Evolutionary conservation across 2,113 vertebrate genomes (phyloP).

Genomic region (Atractosteus spatula): DNA sequence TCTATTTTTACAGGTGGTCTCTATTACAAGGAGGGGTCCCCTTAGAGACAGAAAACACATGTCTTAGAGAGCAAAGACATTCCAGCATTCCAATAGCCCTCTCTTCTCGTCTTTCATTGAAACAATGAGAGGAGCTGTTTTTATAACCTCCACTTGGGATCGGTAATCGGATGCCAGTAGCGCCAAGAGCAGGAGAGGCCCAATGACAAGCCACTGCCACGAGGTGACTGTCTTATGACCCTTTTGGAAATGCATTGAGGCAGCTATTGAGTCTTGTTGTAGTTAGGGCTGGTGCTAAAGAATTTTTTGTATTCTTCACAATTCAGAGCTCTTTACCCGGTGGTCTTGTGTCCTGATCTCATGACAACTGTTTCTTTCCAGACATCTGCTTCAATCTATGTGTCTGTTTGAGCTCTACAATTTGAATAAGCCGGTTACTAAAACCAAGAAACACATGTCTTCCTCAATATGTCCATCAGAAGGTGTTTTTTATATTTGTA

Average conservation of each 20-base stretch:
- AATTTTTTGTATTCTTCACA: not conserved
- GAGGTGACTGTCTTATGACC: conserved; percentile 12
- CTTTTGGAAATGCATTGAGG: conserved; percentile 14
- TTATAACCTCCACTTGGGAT: not conserved
- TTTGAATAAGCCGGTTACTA: no score
- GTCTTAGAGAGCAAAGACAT: conserved; percentile 29
- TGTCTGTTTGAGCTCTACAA: no score
- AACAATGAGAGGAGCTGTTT: conserved; percentile 19
- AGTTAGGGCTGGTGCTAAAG: conserved; percentile 1
- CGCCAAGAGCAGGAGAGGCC: not conserved
- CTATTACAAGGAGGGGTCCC: conserved; percentile 29
- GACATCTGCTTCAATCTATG: no score
- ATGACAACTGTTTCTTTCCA: no score
- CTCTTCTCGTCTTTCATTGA: conserved; percentile 34
- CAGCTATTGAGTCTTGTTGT: conserved; percentile 11
- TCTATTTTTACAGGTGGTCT: conserved; percentile 46
- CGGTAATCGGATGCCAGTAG: not conserved
- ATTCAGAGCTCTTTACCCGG: no score
- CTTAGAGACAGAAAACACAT: conserved; percentile 27
- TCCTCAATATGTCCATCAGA: no score
- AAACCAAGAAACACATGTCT: no score
- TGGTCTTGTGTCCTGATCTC: no score
- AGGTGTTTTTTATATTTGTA: no score
- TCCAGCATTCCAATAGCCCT: conserved; percentile 37
- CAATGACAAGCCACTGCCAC: not conserved